phyloP scores from a whole-genome alignment of 2,888 invertebrate genomes.

The Microplitis deprimator region DNA sequence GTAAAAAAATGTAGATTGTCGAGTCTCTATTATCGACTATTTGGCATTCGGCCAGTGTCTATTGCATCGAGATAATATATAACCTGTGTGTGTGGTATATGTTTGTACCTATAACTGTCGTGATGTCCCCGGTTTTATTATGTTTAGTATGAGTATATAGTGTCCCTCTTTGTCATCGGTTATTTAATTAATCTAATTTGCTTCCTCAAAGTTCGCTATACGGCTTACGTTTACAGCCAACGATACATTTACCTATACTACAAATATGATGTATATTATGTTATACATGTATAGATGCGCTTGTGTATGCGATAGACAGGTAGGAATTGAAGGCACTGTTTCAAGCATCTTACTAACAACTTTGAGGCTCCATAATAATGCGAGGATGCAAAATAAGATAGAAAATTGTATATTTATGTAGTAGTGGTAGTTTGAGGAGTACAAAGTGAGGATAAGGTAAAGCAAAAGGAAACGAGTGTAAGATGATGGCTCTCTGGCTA shows the following conservation, averaged over 20 bases:
- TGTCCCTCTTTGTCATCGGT: conserved; percentile 51
- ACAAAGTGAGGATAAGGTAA: background rate
- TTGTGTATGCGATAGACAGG: conserved; percentile 30
- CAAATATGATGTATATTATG: background rate
- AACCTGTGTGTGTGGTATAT: background rate
- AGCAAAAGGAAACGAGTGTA: conserved; percentile 12
- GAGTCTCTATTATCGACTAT: background rate
- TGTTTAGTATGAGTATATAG: conserved; percentile 11
- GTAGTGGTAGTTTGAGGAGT: background rate
- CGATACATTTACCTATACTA: conserved; percentile 4
- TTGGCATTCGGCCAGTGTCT: background rate
- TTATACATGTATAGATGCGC: background rate
- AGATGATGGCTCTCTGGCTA: conserved; percentile 30
- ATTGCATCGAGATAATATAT: background rate
- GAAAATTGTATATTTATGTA: conserved; percentile 39
- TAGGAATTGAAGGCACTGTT: conserved; percentile 29
- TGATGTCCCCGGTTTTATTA: background rate
- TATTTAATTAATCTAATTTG: conserved; percentile 58
- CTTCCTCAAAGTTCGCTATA: conserved; percentile 45
- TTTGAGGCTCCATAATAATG: conserved; percentile 53
- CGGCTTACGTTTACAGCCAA: conserved; percentile 37
- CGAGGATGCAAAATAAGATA: conserved; percentile 34
- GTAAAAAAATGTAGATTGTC: background rate
- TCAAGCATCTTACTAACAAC: conserved; percentile 59
- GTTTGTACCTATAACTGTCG: background rate